Base-by-base conservation (phyloP, 1,140 invertebrate genomes). In the Pseudomyrmex pallidus region DNA sequence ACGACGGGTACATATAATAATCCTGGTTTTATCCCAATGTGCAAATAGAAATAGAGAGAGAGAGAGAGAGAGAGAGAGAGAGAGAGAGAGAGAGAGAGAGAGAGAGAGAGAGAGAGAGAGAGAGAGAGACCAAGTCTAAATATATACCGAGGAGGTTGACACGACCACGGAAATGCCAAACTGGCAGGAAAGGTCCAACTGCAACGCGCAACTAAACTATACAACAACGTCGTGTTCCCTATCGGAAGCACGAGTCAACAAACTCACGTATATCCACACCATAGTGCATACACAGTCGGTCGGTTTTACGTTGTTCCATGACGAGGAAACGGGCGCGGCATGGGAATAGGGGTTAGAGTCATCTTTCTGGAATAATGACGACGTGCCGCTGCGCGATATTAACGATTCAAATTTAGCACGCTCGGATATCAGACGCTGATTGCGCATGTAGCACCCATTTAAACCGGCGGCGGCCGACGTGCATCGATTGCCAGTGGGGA, bases 281-380 rank as follows among this genome's bases (percentile, higher is more conserved):
- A 7, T 35, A 35, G 35, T 35, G 35, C 35, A 35, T 7, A 35
- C 5, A 35, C 35, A 63, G 22, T 35, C 62, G 13, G 13, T 17
- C 12, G 48, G 5, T 10, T 35, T 54, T 70, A 74, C 44, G 22
- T 25, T n/a, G n/a, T n/a, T n/a, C 61, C 46, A 61, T 76, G 54
- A 77, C 86, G 84, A 77, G 67, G 48, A 35, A 35, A 35, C 35
- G 5, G 35, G 35, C 35, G 35, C 52, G 54, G 54, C 61, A 35
- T 35, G 22, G 44, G 84, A 70, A 87, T 62, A 86, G 80, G 86
- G 84, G 86, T 87, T 86, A 87, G 86, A 83, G 22, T 87, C 86
- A 87, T 87, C 84, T 87, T 87, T 83, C 84, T 86, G 86, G 86
- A 87, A 87, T 87, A 86, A 87, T 68, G 86, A 86, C 86, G 84